Evolutionary conservation across 1,140 invertebrate species (phyloP).

Genomic region (Drosophila auraria): DNA sequence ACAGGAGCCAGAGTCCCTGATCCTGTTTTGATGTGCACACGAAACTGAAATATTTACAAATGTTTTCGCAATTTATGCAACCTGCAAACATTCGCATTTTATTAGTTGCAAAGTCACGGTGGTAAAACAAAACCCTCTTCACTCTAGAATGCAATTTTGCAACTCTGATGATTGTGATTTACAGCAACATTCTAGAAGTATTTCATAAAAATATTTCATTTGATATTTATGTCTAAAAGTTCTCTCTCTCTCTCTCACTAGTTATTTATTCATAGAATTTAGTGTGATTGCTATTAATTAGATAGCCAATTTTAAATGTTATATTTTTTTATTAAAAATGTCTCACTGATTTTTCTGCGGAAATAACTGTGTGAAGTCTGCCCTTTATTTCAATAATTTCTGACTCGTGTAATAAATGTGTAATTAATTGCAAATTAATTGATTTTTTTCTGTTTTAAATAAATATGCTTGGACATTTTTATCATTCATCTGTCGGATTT

Average conservation of each 20-base stretch:
- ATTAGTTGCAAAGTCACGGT: conserved; percentile 24
- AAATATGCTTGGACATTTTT: conserved; percentile 20
- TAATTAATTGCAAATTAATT: conserved; percentile 65
- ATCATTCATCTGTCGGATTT: conserved; percentile 38
- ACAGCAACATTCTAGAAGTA: not conserved
- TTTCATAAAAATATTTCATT: conserved; percentile 29
- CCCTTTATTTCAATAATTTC: conserved; percentile 14
- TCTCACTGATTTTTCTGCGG: too few species aligned
- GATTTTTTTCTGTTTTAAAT: conserved; percentile 29
- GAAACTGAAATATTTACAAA: conserved; percentile 62
- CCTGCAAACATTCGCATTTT: conserved; percentile 40
- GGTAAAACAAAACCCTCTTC: conserved; percentile 24
- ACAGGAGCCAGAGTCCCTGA: conserved; percentile 32
- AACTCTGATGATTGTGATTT: conserved; percentile 12
- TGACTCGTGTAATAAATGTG: conserved; percentile 40
- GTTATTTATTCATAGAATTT: conserved; percentile 22
- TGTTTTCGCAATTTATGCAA: conserved; percentile 54
- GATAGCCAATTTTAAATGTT: not conserved
- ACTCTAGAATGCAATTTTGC: conserved; percentile 23
- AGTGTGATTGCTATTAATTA: not conserved
- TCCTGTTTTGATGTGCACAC: conserved; percentile 34
- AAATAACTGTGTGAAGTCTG: conserved; percentile 10
- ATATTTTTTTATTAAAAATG: not conserved
- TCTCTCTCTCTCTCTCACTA: not conserved
- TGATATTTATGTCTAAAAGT: conserved; percentile 22